A percentile compares a stretch with the other conserved stretches of the same genome.
These are phyloP conservation scores for Epiblema foenella DNA, from an alignment of 2,888 invertebrate genomes.

Conservation along the genomic window DNA sequence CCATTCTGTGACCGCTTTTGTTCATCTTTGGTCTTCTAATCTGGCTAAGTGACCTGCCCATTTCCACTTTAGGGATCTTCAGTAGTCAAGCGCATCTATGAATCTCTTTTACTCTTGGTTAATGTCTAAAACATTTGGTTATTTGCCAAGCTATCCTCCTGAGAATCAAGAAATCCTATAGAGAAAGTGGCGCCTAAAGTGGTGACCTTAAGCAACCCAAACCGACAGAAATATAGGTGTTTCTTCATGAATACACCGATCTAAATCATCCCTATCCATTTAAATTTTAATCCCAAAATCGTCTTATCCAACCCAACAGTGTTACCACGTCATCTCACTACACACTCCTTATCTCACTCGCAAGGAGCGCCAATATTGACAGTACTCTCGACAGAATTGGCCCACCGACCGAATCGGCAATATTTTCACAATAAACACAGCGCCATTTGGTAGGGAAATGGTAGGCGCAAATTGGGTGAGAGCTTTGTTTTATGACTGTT, in stretches of 20 bases:
- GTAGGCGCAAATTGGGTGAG: constrained; percentile 42
- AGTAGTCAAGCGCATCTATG: no score
- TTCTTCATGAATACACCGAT: no score
- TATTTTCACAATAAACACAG: constrained; percentile 49
- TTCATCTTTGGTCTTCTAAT: no score
- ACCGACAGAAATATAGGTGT: not conserved
- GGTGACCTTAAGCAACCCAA: no score
- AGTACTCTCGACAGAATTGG: constrained; percentile 45
- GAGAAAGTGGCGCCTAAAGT: no score
- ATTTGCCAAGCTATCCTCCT: no score
- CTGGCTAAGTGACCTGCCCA: no score
- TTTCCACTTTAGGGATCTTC: no score
- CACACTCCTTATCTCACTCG: constrained; percentile 29
- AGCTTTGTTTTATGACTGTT: constrained; percentile 43
- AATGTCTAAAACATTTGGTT: no score
- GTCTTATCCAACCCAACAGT: constrained; percentile 8
- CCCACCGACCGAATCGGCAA: constrained; percentile 42
- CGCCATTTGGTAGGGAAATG: constrained; percentile 48
- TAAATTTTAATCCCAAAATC: constrained; percentile 1
- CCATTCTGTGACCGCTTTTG: no score
- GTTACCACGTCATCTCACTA: not conserved
- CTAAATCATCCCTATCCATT: not conserved
- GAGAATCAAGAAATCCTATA: no score
- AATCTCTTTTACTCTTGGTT: no score
- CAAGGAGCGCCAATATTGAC: constrained; percentile 48